These are phyloP conservation scores for Malurus elegans DNA, from an alignment of 2,113 vertebrate species.

Conservation along the genomic window DNA sequence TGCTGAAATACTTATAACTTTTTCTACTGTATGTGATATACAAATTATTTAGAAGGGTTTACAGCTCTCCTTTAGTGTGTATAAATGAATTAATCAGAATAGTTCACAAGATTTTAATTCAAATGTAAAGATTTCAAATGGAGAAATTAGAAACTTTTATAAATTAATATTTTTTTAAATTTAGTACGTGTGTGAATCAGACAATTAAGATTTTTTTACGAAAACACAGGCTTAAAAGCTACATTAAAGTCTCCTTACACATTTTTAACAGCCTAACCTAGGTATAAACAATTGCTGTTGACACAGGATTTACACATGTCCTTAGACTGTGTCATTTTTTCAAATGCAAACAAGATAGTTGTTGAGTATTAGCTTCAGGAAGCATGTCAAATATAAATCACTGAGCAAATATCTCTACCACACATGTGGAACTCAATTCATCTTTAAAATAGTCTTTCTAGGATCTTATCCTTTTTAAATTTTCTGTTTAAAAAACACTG, in stretches of 20 bases:
- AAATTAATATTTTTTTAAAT: neutral
- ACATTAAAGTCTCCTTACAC: neutral
- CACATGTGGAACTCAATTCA: neutral
- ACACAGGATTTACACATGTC: neutral
- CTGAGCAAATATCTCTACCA: neutral
- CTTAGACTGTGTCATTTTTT: neutral
- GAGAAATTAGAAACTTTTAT: neutral
- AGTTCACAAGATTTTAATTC: neutral
- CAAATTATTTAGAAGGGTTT: neutral
- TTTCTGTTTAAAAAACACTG: neutral
- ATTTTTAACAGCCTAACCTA: neutral
- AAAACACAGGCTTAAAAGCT: neutral
- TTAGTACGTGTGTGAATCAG: neutral
- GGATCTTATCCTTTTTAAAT: neutral
- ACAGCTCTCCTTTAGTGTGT: neutral
- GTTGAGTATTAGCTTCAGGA: conserved; percentile 15
- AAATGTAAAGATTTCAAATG: neutral
- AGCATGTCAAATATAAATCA: neutral
- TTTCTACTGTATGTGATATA: neutral
- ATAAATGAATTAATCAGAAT: neutral
- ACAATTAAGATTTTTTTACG: neutral
- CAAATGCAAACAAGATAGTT: conserved; percentile 16
- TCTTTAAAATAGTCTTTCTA: neutral
- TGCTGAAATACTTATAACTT: neutral
- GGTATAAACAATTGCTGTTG: conserved; percentile 18